These are phyloP conservation scores for Parelbella ahira DNA, from an alignment of 2,888 invertebrate genomes.

Conservation along the genomic window DNA sequence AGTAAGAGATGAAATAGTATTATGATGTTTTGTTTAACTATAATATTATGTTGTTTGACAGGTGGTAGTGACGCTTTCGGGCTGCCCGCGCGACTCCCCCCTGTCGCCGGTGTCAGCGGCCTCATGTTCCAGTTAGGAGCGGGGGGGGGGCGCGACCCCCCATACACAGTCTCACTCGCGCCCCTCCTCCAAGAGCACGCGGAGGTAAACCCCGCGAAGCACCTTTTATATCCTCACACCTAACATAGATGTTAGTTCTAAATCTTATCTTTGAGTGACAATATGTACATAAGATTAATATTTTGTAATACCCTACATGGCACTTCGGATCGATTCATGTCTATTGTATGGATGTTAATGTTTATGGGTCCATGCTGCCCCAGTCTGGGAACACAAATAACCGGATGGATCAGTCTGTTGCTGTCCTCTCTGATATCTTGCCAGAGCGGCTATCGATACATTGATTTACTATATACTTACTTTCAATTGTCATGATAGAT, in stretches of 20 bases:
- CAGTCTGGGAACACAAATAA: background rate
- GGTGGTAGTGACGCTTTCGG: slow-evolving; percentile 92
- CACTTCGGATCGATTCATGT: slow-evolving; percentile 43
- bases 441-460: slow-evolving; percentile 1
- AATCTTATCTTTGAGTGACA: slow-evolving; percentile 77
- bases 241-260: slow-evolving; percentile 63
- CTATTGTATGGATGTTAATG: slow-evolving; percentile 6
- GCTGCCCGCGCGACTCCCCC: slow-evolving; percentile 92
- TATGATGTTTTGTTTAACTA: too few relatives aligned
- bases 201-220: slow-evolving; percentile 69
- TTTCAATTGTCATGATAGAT: slow-evolving; percentile 1
- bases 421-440: background rate
- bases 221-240: slow-evolving; percentile 60
- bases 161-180: slow-evolving; percentile 75
- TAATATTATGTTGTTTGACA: slow-evolving; percentile 35
- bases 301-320: slow-evolving; percentile 67
- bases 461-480: slow-evolving; percentile 3
- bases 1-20: too few relatives aligned
- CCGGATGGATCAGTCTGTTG: slow-evolving; percentile 2
- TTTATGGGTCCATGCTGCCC: slow-evolving; percentile 9
- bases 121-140: slow-evolving; percentile 94
- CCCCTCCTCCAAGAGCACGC: slow-evolving; percentile 77
- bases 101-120: slow-evolving; percentile 94
- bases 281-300: slow-evolving; percentile 81
- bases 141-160: slow-evolving; percentile 81